These are phyloP conservation scores for Cottus gobio DNA, from an alignment of 2,113 vertebrate species.

Conservation along the genomic window DNA sequence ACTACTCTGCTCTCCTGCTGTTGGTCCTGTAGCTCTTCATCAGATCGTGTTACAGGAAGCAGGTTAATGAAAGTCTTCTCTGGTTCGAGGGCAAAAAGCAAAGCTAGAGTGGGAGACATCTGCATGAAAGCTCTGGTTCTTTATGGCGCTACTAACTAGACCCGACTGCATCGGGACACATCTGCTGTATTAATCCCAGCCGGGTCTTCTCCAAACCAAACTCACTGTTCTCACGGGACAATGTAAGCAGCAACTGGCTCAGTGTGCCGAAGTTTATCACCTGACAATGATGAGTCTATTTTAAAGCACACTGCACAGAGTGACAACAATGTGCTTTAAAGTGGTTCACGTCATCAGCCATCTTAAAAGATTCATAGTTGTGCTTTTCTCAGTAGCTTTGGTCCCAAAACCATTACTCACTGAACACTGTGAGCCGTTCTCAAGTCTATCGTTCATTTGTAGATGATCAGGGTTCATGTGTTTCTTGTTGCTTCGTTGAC, in stretches of 20 bases:
- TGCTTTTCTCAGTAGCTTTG: background rate
- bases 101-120: background rate
- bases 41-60: constrained; percentile 16
- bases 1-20: constrained; percentile 8
- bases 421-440: background rate
- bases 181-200: constrained; percentile 12
- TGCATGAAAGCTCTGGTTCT: background rate
- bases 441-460: background rate
- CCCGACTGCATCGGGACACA: constrained; percentile 8
- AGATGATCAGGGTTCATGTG: background rate
- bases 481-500: background rate
- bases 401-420: background rate
- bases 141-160: background rate
- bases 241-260: background rate
- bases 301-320: background rate
- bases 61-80: constrained; percentile 6
- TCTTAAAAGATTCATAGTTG: background rate
- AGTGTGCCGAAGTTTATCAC: background rate
- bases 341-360: too few relatives aligned
- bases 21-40: constrained; percentile 2
- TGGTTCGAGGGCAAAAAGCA: background rate
- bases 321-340: background rate
- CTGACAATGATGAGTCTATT: background rate
- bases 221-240: background rate
- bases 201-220: background rate